Conservation (phyloP, 2,113 vertebrate genomes). For the Mormoops blainvillei region DNA sequence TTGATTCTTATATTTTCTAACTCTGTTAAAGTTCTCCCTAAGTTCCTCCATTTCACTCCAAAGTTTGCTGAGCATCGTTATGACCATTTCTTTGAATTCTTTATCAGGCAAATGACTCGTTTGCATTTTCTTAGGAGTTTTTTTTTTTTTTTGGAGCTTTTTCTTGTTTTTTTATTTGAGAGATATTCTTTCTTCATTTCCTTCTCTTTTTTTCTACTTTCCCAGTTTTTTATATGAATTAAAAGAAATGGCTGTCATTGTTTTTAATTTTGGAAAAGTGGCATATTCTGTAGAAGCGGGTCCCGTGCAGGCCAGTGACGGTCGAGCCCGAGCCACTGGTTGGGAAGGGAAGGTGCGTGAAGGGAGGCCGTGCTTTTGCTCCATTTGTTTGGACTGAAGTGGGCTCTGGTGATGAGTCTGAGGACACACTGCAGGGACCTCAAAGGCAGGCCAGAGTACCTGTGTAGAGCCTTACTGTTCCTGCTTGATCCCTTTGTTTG, state of each 20-base stretch:
- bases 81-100: not conserved
- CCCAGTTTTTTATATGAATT: not conserved
- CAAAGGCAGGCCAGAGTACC: not conserved
- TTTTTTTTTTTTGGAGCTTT: not conserved
- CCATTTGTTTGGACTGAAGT: not conserved
- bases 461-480: not conserved
- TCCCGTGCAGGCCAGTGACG: no score
- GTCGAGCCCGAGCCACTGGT: not conserved
- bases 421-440: not conserved
- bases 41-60: not conserved
- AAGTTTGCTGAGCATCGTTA: not conserved
- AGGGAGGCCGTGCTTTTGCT: not conserved
- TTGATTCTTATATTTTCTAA: not conserved
- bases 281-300: not conserved
- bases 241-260: not conserved
- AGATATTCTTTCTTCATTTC: not conserved
- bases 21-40: not conserved
- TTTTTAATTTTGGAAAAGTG: not conserved
- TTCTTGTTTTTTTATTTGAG: not conserved
- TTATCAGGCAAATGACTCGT: not conserved
- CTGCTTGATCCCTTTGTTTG: not conserved
- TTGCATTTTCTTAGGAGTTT: not conserved
- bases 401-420: not conserved
- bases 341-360: no score
- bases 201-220: not conserved